These are phyloP conservation scores for Gymnocephalus cernua DNA, from an alignment of 2,113 vertebrate genomes.

Conservation along the genomic window DNA sequence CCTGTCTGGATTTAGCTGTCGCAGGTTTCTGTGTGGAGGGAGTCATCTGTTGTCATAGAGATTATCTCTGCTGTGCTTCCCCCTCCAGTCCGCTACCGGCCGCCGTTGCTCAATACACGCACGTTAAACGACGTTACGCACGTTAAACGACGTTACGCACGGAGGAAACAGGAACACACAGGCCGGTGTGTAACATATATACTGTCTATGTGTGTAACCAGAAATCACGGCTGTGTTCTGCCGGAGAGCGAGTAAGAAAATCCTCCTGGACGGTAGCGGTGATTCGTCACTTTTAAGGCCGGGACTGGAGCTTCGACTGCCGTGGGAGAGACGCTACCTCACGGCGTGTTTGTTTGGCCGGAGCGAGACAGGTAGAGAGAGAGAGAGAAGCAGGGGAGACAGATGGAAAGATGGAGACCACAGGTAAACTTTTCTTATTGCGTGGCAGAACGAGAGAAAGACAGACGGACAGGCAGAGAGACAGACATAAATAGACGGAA, in stretches of 20 bases:
- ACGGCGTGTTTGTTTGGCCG: background rate
- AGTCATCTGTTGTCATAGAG: background rate
- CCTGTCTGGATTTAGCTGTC: background rate
- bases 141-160: background rate
- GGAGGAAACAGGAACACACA: constrained; percentile 64
- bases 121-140: background rate
- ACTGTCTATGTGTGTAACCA: background rate
- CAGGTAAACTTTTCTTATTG: constrained; percentile 74
- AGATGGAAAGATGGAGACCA: constrained; percentile 50
- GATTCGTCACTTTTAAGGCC: background rate
- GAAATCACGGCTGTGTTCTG: background rate
- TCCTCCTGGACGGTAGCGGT: background rate
- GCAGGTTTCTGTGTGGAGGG: background rate
- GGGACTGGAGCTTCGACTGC: background rate
- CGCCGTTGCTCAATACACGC: constrained; percentile 30
- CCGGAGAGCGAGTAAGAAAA: background rate
- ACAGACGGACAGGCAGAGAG: constrained; percentile 6
- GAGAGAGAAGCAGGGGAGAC: background rate
- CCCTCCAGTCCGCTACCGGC: constrained; percentile 50
- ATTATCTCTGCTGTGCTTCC: background rate
- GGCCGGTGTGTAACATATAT: background rate
- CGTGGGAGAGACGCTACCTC: background rate
- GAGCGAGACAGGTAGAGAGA: background rate
- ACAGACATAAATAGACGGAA: background rate
- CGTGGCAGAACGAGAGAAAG: constrained; percentile 63